These are phyloP conservation scores for Dasyornis broadbenti DNA, from an alignment of 2,113 vertebrate species.

Conservation along the genomic window DNA sequence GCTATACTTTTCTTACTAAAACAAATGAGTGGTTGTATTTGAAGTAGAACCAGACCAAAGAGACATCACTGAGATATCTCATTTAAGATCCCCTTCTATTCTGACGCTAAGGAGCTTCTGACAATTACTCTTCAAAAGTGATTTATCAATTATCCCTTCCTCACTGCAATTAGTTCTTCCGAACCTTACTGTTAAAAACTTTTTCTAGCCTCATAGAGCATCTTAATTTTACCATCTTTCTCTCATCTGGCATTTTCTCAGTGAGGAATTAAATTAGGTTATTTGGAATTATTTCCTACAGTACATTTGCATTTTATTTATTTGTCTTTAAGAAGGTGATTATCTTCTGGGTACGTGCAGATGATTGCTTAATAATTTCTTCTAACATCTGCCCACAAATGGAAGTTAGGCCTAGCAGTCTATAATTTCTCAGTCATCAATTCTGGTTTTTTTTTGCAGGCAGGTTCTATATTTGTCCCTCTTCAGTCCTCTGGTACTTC, in stretches of 20 bases:
- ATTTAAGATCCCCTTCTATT: neutral
- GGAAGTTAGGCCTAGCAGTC: neutral
- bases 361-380: conserved; percentile 5
- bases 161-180: neutral
- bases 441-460: neutral
- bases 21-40: neutral
- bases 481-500: neutral
- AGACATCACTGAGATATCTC: neutral
- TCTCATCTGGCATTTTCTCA: neutral
- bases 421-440: neutral
- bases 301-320: neutral
- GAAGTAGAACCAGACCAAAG: neutral
- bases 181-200: neutral
- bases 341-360: neutral
- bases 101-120: neutral
- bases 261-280: neutral
- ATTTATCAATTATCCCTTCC: neutral
- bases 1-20: neutral
- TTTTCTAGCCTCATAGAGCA: neutral
- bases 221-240: neutral
- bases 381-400: neutral
- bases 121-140: neutral
- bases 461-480: conserved; percentile 35
- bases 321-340: neutral
- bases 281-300: neutral